Conservation (phyloP, 35 echinoderm and acorn worm species). For the Heliocidaris erythrogramma region DNA sequence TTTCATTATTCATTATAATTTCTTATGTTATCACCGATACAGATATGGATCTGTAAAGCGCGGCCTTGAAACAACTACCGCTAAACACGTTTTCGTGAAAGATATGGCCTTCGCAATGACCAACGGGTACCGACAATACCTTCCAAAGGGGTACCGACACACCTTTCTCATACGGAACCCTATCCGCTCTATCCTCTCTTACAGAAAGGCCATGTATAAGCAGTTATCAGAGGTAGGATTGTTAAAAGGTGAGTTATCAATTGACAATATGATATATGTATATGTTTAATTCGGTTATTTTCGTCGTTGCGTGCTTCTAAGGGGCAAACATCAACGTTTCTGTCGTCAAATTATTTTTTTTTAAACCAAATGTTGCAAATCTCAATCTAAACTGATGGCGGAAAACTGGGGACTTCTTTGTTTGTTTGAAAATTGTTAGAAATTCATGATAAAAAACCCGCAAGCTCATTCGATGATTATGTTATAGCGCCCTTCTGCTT, state of each 20-base stretch:
- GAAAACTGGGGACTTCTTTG: no score
- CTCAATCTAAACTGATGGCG: no score
- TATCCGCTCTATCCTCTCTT: background rate
- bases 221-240: background rate
- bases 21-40: background rate
- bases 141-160: background rate
- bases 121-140: background rate
- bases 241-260: background rate
- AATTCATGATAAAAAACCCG: no score
- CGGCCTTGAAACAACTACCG: background rate
- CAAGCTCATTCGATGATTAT: no score
- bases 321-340: no score
- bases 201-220: background rate
- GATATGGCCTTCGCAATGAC: background rate
- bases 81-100: background rate
- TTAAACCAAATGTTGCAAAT: no score
- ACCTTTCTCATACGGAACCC: background rate
- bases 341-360: no score
- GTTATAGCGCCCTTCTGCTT: no score
- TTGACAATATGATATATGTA: no score
- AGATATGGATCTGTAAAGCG: background rate
- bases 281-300: no score
- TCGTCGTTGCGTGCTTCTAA: no score
- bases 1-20: background rate
- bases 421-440: no score